Conservation (phyloP, 2,113 vertebrate genomes). For the Macroglossus sobrinus region DNA sequence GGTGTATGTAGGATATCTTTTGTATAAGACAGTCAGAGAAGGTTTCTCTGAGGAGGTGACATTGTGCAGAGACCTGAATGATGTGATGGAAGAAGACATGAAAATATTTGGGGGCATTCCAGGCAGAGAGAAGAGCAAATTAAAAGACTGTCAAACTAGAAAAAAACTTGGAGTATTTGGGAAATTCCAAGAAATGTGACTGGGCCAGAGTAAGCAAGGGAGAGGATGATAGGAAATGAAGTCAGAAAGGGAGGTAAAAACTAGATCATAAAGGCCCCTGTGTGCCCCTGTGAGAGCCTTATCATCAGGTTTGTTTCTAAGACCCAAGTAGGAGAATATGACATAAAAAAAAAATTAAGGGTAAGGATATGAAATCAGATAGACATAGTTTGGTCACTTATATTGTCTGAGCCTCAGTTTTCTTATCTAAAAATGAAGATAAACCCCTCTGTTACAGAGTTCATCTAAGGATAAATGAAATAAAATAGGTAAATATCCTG, state of each 20-base stretch:
- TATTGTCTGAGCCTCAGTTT: background rate
- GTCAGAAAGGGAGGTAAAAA: background rate
- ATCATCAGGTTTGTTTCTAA: background rate
- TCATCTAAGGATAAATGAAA: background rate
- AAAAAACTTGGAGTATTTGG: background rate
- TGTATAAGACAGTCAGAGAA: background rate
- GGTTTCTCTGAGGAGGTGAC: background rate
- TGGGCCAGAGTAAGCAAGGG: background rate
- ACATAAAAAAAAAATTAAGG: background rate
- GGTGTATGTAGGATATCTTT: background rate
- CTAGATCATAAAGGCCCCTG: background rate
- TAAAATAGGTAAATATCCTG: background rate
- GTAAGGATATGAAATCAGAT: background rate
- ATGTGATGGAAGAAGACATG: background rate
- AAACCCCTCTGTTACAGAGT: background rate
- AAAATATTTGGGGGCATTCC: background rate
- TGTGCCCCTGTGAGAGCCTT: background rate
- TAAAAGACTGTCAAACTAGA: background rate
- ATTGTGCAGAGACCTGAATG: background rate
- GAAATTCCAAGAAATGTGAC: background rate
- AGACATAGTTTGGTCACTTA: background rate
- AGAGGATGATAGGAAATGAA: background rate
- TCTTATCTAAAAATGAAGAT: background rate
- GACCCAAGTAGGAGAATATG: background rate
- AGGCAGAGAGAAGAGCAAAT: background rate